Evolutionary conservation across 1,140 invertebrate species (phyloP).

Genomic region (Lysiphlebus fabarum): DNA sequence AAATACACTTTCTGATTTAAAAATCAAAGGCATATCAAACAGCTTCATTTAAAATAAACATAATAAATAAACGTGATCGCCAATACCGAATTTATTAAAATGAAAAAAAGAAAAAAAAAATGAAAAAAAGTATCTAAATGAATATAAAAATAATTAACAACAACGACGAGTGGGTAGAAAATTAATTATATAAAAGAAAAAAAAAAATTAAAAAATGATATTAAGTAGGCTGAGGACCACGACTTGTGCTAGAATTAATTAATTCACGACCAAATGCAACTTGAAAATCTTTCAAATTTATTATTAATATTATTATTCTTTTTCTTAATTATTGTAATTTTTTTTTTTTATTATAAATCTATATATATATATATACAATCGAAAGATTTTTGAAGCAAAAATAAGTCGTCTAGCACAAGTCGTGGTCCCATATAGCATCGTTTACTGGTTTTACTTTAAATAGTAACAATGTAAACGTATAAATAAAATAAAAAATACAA

Average conservation of each 20-base stretch:
- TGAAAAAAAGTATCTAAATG: no score
- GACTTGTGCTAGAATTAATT: slow-evolving; percentile 18
- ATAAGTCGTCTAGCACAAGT: slow-evolving; percentile 13
- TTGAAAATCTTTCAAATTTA: slow-evolving; percentile 21
- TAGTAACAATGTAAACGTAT: slow-evolving; percentile 1
- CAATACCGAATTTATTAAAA: not conserved
- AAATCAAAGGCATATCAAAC: slow-evolving; percentile 33
- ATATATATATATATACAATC: slow-evolving; percentile 1
- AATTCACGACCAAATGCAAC: slow-evolving; percentile 1
- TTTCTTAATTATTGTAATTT: slow-evolving; percentile 5
- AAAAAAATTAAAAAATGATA: slow-evolving; percentile 1
- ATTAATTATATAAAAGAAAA: slow-evolving; percentile 18
- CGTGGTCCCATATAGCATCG: not conserved
- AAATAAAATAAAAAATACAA: not conserved
- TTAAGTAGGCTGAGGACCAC: slow-evolving; percentile 13
- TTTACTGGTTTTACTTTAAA: not conserved
- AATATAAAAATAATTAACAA: not conserved
- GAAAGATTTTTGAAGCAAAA: slow-evolving; percentile 18
- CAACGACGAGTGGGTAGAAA: slow-evolving; percentile 9
- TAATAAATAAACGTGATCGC: no score
- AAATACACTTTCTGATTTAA: not conserved
- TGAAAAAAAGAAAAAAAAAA: slow-evolving; percentile 16
- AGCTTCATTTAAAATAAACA: slow-evolving; percentile 31
- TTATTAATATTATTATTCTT: slow-evolving; percentile 6
- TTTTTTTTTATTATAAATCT: no score